Percentiles rank a stretch among this genome's conserved stretches.
Conservation (phyloP, 2,888 invertebrate genomes). For the Holacanthella duospinosa region DNA sequence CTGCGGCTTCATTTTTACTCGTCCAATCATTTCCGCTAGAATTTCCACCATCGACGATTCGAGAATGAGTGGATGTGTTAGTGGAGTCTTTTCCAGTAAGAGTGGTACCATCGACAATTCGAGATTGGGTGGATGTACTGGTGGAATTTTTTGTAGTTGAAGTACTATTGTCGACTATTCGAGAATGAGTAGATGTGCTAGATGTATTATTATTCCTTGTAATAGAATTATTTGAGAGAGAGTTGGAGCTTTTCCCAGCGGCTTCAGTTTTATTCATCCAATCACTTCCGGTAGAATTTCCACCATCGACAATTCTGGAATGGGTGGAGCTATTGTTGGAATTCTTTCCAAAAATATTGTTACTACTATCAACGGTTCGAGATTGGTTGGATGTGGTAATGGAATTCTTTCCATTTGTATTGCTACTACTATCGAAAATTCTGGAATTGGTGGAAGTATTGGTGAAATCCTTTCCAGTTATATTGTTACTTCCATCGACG, state of each 20-base stretch:
- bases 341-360: constrained; percentile 5
- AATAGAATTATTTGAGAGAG: no score
- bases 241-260: constrained; percentile 18
- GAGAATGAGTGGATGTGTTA: background rate
- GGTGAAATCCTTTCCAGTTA: no score
- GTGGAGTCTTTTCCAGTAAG: constrained; percentile 6
- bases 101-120: constrained; percentile 14
- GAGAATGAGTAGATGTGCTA: background rate
- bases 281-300: constrained; percentile 3
- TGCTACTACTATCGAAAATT: background rate
- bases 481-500: constrained; percentile 13
- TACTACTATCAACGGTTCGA: constrained; percentile 15
- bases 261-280: constrained; percentile 30
- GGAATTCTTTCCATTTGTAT: background rate
- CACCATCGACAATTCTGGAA: constrained; percentile 5
- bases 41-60: constrained; percentile 9
- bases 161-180: background rate
- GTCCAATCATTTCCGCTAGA: constrained; percentile 15
- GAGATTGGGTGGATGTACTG: constrained; percentile 16
- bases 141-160: constrained; percentile 4
- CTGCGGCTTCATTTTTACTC: constrained; percentile 27
- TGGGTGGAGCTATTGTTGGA: constrained; percentile 4
- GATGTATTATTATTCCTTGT: no score
- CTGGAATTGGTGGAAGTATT: background rate
- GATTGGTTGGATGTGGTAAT: constrained; percentile 16